Evolutionary conservation across 1,140 invertebrate genomes (phyloP), one percentile per base, ranked within the genome.

Genomic region (Papilio dardanus): DNA sequence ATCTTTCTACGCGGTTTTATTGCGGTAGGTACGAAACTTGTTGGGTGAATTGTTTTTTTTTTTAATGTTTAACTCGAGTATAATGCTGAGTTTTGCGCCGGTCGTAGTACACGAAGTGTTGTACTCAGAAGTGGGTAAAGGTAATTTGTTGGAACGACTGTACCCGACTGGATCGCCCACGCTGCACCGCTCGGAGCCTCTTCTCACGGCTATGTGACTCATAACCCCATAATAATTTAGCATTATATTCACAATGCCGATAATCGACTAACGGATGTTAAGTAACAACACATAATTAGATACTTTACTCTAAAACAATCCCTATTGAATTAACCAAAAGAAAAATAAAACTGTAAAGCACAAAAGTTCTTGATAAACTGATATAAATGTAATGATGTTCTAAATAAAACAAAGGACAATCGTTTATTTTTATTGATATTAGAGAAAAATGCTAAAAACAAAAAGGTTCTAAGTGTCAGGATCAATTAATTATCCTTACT

Each of bases 131-230:
- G 85, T 84, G 81, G 85, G 86, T 85, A 88, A 87, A 84, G 82
- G 83, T 88, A 88, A 89, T 90, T 90, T 89, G 88, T 89, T 86
- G 82, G 82, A 87, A 81, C 86, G 86, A 80, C 80, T 79, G 81
- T 78, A 81, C 79, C 69, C 76, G 82, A 89, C 88, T 75, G 81
- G 89, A 42, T 86, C 84, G 78, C 90, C 90, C 83, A 92, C 28
- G 35, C 68, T 68, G 74, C 31, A 19, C 16, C 58, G 68, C 75
- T 75, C 58, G 35, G 42, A 71, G 77, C 75, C 77, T 80, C 80
- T 84, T 87, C 83, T 86, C 85, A 86, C 83, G 81, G 79, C 81
- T 77, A 68, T 74, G 75, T 89, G 87, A 91, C 87, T 91, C 89
- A 86, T 79, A 80, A 80, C 76, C 75, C 77, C 76, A 77, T 85